These are phyloP conservation scores for Heliornis fulica DNA, from an alignment of 2,113 vertebrate species.

Conservation along the genomic window DNA sequence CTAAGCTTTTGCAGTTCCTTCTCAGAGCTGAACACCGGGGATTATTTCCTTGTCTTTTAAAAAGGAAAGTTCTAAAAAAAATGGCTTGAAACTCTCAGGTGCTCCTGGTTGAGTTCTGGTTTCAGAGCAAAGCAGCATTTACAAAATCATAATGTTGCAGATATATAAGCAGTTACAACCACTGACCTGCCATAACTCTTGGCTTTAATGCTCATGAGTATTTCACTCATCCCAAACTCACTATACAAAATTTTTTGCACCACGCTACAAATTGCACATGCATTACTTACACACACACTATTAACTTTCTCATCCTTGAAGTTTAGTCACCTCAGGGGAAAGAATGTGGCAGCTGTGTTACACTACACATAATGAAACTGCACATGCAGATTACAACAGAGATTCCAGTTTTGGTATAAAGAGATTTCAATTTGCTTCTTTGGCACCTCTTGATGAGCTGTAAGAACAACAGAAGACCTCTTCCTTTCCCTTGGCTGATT, in stretches of 20 bases:
- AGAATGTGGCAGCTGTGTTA: background rate
- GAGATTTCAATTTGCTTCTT: background rate
- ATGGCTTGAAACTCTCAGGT: background rate
- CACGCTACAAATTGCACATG: background rate
- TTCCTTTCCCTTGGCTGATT: constrained; percentile 33
- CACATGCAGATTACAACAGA: background rate
- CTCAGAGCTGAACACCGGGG: background rate
- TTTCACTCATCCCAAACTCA: background rate
- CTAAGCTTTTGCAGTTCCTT: background rate
- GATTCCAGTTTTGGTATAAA: background rate
- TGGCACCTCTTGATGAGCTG: background rate
- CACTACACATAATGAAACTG: background rate
- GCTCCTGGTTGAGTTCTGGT: background rate
- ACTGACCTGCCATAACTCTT: background rate
- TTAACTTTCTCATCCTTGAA: background rate
- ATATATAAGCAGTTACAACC: background rate
- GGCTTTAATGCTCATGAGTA: background rate
- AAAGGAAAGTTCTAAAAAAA: background rate
- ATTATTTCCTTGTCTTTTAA: background rate
- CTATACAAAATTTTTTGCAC: background rate
- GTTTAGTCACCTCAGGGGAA: background rate
- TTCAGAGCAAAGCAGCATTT: background rate
- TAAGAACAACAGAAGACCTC: background rate
- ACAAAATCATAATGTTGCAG: background rate
- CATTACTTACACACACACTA: background rate